These are phyloP conservation scores for Serripes groenlandicus DNA, from an alignment of 2,888 invertebrate species.

Conservation along the genomic window DNA sequence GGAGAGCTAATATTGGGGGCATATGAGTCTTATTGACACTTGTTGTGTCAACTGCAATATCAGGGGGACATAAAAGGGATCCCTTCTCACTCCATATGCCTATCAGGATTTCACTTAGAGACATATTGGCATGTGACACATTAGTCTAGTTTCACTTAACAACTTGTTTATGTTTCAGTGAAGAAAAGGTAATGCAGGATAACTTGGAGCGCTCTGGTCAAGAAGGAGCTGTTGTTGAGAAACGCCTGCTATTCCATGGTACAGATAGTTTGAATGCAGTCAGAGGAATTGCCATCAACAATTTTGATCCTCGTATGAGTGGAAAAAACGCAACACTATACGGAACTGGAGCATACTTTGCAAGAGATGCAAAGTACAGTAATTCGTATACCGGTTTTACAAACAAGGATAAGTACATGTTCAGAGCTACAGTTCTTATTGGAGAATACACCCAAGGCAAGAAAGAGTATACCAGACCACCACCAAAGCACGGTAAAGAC, in stretches of 20 bases:
- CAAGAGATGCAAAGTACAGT: constrained; percentile 69
- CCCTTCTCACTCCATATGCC: too few relatives aligned
- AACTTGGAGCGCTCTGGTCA: constrained; percentile 27
- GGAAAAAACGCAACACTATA: constrained; percentile 77
- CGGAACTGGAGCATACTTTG: constrained; percentile 78
- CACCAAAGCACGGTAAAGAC: constrained; percentile 59
- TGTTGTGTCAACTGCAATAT: too few relatives aligned
- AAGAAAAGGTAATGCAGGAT: constrained; percentile 50
- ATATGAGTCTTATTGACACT: too few relatives aligned
- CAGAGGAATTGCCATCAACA: constrained; percentile 73
- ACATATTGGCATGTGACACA: too few relatives aligned
- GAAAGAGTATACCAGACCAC: constrained; percentile 64
- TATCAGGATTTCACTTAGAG: too few relatives aligned
- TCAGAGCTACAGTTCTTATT: constrained; percentile 75
- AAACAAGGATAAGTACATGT: constrained; percentile 67
- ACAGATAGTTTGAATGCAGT: constrained; percentile 68
- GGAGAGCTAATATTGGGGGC: too few relatives aligned
- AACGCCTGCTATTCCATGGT: constrained; percentile 75
- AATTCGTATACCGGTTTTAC: constrained; percentile 58
- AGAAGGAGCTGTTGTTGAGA: constrained; percentile 37
- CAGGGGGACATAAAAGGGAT: too few relatives aligned
- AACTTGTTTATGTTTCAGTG: too few relatives aligned
- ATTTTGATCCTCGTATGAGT: constrained; percentile 74
- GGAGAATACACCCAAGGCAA: constrained; percentile 73
- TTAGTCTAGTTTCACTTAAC: too few relatives aligned